phyloP scores from a whole-genome alignment of 2,888 invertebrate genomes.

The Nowickia ferox region DNA sequence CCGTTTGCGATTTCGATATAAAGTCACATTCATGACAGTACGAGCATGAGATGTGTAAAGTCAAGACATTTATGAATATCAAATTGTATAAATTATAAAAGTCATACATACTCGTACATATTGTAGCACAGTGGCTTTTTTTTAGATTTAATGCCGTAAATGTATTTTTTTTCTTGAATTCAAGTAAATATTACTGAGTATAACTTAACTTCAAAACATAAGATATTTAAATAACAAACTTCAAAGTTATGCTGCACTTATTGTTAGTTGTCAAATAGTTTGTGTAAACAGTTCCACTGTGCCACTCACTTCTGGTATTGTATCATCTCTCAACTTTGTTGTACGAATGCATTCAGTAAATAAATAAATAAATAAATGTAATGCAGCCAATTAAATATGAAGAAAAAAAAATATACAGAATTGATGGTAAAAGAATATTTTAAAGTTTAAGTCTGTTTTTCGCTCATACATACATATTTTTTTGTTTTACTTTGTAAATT shows the following conservation, averaged over 20 bases:
- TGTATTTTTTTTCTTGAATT: no score
- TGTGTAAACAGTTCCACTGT: background rate
- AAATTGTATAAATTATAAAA: conserved; percentile 70
- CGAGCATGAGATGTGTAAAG: conserved; percentile 64
- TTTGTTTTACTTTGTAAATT: conserved; percentile 48
- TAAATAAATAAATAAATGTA: conserved; percentile 52
- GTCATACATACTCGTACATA: background rate
- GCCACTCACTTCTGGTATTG: background rate
- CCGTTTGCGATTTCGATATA: conserved; percentile 36
- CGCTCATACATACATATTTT: background rate
- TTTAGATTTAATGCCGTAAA: no score
- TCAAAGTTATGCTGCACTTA: background rate
- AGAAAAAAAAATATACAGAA: conserved; percentile 47
- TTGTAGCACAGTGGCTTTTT: background rate
- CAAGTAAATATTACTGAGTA: no score
- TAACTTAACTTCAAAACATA: no score
- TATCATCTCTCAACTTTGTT: conserved; percentile 7
- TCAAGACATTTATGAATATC: conserved; percentile 71
- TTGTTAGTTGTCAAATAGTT: background rate
- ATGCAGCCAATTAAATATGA: conserved; percentile 65
- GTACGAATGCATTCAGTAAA: background rate
- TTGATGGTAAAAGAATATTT: conserved; percentile 66
- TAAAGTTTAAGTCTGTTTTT: conserved; percentile 46
- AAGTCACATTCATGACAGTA: conserved; percentile 65
- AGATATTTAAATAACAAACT: no score